Evolutionary conservation across 2,113 vertebrate species (phyloP).

Genomic region (Phocoena phocoena): DNA sequence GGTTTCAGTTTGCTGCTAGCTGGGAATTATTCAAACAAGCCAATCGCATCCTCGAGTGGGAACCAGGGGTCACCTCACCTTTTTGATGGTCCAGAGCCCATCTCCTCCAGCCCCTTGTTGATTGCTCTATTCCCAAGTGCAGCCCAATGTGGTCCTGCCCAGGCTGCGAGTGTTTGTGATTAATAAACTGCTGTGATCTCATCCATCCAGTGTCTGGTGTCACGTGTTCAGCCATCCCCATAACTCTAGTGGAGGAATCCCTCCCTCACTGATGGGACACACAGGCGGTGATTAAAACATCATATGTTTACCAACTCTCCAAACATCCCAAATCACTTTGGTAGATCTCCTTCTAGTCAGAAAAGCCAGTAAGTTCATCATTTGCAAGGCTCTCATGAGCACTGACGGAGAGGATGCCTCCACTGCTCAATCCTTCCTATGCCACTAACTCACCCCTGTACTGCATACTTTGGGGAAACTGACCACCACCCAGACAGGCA

Average conservation of each 20-base stretch:
- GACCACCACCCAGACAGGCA: not conserved
- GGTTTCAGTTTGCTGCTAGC: not conserved
- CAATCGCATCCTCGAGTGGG: not conserved
- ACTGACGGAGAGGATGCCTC: too few relatives aligned
- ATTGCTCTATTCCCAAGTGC: not conserved
- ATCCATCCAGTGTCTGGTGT: not conserved
- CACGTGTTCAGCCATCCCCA: not conserved
- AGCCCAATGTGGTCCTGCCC: not conserved
- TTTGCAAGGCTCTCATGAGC: not conserved
- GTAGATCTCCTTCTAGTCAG: not conserved
- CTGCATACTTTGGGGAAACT: not conserved
- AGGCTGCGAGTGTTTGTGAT: not conserved
- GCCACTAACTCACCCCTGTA: too few relatives aligned
- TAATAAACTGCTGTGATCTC: not conserved
- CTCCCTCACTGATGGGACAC: not conserved
- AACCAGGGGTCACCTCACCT: not conserved
- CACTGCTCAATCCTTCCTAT: rapidly evolving
- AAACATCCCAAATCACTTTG: not conserved
- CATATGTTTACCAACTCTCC: not conserved
- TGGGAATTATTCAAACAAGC: not conserved
- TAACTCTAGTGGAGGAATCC: not conserved
- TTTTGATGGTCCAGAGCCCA: not conserved
- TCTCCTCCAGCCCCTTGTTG: not conserved
- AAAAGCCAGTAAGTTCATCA: not conserved
- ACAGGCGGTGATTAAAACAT: not conserved